Conservation (phyloP, 2,888 invertebrate genomes). For the Apotomis capreana region DNA sequence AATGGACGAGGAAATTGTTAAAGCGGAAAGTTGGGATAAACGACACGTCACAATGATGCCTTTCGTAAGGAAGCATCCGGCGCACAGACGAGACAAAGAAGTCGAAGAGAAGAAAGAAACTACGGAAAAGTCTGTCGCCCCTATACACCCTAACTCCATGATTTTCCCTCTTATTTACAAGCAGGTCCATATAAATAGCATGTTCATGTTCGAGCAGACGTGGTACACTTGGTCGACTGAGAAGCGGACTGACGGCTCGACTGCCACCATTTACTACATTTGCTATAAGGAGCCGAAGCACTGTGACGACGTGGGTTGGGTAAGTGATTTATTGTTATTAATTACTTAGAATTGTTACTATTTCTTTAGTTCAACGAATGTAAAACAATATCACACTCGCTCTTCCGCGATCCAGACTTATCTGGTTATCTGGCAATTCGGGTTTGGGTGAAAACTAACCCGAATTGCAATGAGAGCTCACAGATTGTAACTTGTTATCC, state of each 20-base stretch:
- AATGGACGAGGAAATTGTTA: conserved; percentile 63
- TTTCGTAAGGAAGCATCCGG: conserved; percentile 59
- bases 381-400: too few species aligned
- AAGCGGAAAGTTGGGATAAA: conserved; percentile 60
- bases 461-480: too few species aligned
- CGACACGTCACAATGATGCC: conserved; percentile 59
- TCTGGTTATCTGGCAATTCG: too few species aligned
- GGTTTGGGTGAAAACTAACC: too few species aligned
- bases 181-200: conserved; percentile 74
- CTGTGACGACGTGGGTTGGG: conserved; percentile 78
- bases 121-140: conserved; percentile 59
- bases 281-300: conserved; percentile 77
- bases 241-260: conserved; percentile 70
- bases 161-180: conserved; percentile 74
- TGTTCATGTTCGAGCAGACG: conserved; percentile 77
- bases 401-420: too few species aligned
- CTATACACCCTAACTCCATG: conserved; percentile 72
- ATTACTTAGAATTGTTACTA: too few species aligned
- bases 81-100: conserved; percentile 50
- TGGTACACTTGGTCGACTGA: conserved; percentile 79
- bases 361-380: too few species aligned
- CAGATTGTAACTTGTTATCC: too few species aligned
- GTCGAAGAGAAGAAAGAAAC: conserved; percentile 62
- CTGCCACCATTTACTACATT: conserved; percentile 69
- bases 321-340: conserved; percentile 48